A percentile compares a stretch with the other conserved stretches of the same genome.
Evolutionary conservation across 2,797 vertebrate species (phyloP).

Genomic region (Phoebastria nigripes): DNA sequence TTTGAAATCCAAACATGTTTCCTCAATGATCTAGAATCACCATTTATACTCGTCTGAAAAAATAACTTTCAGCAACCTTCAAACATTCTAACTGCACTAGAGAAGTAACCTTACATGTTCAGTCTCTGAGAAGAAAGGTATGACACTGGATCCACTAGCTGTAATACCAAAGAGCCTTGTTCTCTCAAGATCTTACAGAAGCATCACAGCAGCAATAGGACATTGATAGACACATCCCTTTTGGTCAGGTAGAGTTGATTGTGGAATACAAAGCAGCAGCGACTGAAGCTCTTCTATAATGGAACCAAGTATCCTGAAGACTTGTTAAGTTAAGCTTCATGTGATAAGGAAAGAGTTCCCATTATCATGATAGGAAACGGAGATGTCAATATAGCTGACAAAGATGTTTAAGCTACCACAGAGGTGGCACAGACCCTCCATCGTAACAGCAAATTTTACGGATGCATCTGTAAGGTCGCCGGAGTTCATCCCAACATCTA

Average conservation of each 20-base stretch:
- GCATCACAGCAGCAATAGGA: neutral
- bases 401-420: neutral
- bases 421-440: neutral
- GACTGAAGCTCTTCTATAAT: neutral
- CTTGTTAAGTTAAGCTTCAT: neutral
- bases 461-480: neutral
- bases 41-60: neutral
- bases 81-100: neutral
- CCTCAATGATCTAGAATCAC: neutral
- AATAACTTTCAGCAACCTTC: neutral
- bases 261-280: neutral
- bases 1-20: neutral
- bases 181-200: neutral
- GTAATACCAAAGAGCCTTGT: neutral
- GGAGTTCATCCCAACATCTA: neutral
- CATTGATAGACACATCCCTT: neutral
- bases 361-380: neutral
- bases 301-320: neutral
- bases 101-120: neutral
- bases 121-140: neutral
- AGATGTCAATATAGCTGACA: neutral
- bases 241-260: neutral
- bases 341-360: neutral
- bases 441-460: neutral
- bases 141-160: neutral